phyloP scores from a whole-genome alignment of 2,797 vertebrate species.

The Gymnothorax javanicus region DNA sequence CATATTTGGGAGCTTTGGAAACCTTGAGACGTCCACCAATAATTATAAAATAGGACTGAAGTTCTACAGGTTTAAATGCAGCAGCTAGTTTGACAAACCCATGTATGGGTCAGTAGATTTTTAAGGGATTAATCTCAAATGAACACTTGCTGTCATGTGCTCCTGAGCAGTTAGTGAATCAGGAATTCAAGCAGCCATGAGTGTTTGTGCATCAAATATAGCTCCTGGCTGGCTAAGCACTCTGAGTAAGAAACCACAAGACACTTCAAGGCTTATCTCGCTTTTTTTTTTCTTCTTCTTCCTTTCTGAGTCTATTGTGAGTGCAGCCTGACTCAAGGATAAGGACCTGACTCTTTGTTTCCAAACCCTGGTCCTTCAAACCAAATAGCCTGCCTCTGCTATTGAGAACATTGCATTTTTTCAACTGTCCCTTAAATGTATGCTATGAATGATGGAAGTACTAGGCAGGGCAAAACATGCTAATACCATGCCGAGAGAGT shows the following conservation, averaged over 20 bases:
- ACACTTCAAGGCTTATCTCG: not conserved
- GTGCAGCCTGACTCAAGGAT: not conserved
- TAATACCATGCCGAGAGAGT: too few relatives aligned
- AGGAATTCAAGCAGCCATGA: not conserved
- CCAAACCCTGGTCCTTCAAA: not conserved
- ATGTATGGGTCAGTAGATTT: too few relatives aligned
- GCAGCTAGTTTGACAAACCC: too few relatives aligned
- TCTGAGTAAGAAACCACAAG: not conserved
- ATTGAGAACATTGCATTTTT: too few relatives aligned
- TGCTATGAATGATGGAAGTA: too few relatives aligned
- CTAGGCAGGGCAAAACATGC: too few relatives aligned
- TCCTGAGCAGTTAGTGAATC: not conserved
- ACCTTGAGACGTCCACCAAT: too few relatives aligned
- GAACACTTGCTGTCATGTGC: not conserved
- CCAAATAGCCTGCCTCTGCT: not conserved
- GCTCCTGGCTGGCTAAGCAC: not conserved
- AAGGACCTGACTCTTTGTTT: not conserved
- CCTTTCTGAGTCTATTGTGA: not conserved
- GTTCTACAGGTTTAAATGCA: too few relatives aligned
- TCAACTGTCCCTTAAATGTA: too few relatives aligned
- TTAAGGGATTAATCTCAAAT: not conserved
- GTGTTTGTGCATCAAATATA: slow-evolving; percentile 9
- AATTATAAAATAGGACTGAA: too few relatives aligned
- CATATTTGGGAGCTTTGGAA: too few relatives aligned
- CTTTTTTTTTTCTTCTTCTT: not conserved